Base-by-base conservation (phyloP, 2,797 vertebrate species). In the Eulemur albifrons region DNA sequence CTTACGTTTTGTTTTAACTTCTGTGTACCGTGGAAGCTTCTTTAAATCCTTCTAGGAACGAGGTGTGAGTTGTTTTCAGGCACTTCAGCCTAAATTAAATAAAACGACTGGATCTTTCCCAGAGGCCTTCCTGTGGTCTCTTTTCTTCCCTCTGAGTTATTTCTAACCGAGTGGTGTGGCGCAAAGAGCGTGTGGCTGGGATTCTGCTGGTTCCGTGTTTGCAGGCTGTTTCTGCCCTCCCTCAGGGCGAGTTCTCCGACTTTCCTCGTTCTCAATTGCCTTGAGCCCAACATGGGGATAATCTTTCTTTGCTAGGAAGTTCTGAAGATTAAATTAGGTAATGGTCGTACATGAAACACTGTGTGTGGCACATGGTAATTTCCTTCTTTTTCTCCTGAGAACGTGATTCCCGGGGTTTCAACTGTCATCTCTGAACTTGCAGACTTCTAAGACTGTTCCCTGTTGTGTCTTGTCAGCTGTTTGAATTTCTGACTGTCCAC, bases 381-480 rank as follows among this genome's bases (percentile, higher is more conserved):
- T 90, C 38, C 13, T 59, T 65, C 40, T 81, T 40, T 23, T 48
- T 84, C 75, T 63, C 12, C 69, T 59, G 20, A 52, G 61, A 90
- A 17, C 38, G 7, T 17, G 38, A 1, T n/a, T 61, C 11, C 59
- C 18, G 17, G n/a, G 30, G 18, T 76, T 67, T 35, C 67, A 8
- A 0, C 48, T 3, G 0, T 67, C 1, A 0, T n/a, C 38, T 61
- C 11, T 54, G 25, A 72, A 6, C 25, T 10, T 61, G n/a, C 17
- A 15, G 59, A 48, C 11, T 1, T 61, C 17, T 18, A 8, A 72
- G 25, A 14, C 48, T 21, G 0, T 14, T 76, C 25, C 0, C 17
- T 43, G 8, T 17, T 25, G 30, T 45, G 15, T 45, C 45, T 50
- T 43, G 17, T 18, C 9, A 27, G 52, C 40, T n/a, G 40, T 20